Percentiles rank a stretch among this genome's conserved stretches.
These are phyloP conservation scores for Drosophila orena DNA, from an alignment of 1,140 invertebrate species.

Conservation along the genomic window DNA sequence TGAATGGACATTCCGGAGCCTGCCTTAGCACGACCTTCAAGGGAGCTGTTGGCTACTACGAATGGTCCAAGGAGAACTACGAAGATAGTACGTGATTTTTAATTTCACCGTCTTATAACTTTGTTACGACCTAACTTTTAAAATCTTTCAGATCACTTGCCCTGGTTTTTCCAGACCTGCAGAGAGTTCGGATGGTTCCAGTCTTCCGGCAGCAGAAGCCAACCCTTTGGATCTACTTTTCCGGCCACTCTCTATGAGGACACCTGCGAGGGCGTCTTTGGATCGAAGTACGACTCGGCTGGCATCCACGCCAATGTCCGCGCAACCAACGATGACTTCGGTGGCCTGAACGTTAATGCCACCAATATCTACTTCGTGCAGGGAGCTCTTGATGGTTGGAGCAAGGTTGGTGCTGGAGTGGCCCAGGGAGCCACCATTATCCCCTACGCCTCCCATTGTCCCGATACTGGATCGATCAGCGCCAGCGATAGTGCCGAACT, in stretches of 20 bases:
- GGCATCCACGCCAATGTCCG: slow-evolving; percentile 72
- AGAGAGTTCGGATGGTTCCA: slow-evolving; percentile 91
- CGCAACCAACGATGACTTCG: slow-evolving; percentile 87
- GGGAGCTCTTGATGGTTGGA: slow-evolving; percentile 89
- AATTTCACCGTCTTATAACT: not conserved
- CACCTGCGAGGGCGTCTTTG: slow-evolving; percentile 89
- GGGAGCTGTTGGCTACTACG: slow-evolving; percentile 55
- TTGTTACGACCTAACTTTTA: not conserved
- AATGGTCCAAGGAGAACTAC: slow-evolving; percentile 56
- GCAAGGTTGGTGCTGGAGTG: slow-evolving; percentile 86
- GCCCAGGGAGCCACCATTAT: slow-evolving; percentile 63
- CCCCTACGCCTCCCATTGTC: slow-evolving; percentile 87
- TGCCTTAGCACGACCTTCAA: slow-evolving; percentile 61
- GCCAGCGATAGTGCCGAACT: slow-evolving; percentile 85
- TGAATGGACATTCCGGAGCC: slow-evolving; percentile 13
- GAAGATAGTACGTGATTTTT: slow-evolving; percentile 50
- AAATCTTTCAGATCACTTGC: slow-evolving; percentile 34
- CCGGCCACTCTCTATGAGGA: slow-evolving; percentile 86
- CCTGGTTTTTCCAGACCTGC: slow-evolving; percentile 90
- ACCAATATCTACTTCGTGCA: slow-evolving; percentile 88
- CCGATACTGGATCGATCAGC: slow-evolving; percentile 86
- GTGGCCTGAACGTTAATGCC: slow-evolving; percentile 86
- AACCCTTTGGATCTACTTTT: slow-evolving; percentile 88
- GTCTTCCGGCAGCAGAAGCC: slow-evolving; percentile 86
- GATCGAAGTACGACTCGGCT: slow-evolving; percentile 61